Evolutionary conservation across 2,888 invertebrate species (phyloP).

Genomic region (Acanthosepion pharaonis): DNA sequence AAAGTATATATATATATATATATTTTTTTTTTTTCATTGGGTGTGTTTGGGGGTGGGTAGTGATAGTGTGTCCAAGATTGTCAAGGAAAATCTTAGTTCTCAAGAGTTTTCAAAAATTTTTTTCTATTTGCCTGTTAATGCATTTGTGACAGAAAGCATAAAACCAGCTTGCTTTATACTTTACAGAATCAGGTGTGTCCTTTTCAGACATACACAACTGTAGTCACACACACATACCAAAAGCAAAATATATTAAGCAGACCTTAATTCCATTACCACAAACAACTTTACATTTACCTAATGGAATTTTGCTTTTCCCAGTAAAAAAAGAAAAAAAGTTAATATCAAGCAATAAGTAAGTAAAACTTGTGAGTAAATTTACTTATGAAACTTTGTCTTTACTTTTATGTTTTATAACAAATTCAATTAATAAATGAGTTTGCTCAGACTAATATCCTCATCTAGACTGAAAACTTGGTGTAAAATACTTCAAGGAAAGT

Average conservation of each 20-base stretch:
- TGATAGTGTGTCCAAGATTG: too few species aligned
- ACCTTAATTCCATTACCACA: not conserved
- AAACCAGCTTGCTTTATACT: not conserved
- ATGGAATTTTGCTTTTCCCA: not conserved
- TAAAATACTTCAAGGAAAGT: too few species aligned
- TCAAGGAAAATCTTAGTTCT: too few species aligned
- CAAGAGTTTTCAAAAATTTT: too few species aligned
- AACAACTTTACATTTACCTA: not conserved
- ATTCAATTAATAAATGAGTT: constrained; percentile 33
- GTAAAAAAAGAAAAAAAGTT: not conserved
- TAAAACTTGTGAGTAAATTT: not conserved
- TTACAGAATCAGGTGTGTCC: not conserved
- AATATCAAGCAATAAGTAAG: not conserved
- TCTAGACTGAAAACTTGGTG: not conserved
- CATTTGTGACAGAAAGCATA: not conserved
- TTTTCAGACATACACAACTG: not conserved
- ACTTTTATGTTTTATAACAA: not conserved
- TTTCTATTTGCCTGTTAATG: too few species aligned
- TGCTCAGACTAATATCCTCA: not conserved
- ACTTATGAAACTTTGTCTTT: not conserved
- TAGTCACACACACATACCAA: not conserved
- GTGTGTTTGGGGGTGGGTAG: too few species aligned
- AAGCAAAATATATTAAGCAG: not conserved
- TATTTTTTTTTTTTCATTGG: too few species aligned
- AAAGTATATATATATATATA: too few species aligned